phyloP scores from a whole-genome alignment of 2,113 vertebrate species.

The Actenoides hombroni region DNA sequence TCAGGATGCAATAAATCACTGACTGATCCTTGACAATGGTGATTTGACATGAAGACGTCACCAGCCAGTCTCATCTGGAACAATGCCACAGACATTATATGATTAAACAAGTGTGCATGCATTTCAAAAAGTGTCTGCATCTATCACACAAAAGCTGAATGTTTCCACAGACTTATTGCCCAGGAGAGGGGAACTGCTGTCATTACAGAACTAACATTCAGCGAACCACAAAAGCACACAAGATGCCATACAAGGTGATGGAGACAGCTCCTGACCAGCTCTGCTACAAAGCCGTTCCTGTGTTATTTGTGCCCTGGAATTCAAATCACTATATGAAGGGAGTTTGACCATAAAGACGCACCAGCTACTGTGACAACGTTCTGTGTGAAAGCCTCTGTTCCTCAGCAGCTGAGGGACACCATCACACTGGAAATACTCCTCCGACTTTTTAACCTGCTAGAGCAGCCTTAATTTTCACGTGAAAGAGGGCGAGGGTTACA shows the following conservation, averaged over 20 bases:
- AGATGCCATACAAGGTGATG: background rate
- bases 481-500: background rate
- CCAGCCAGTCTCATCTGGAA: background rate
- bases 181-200: background rate
- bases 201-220: background rate
- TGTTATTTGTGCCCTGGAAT: background rate
- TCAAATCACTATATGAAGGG: background rate
- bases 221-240: background rate
- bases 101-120: background rate
- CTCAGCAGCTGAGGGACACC: background rate
- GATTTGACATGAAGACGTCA: conserved; percentile 12
- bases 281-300: background rate
- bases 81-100: background rate
- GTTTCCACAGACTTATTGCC: background rate
- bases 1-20: background rate
- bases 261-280: background rate
- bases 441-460: background rate
- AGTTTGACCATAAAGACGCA: background rate
- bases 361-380: background rate
- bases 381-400: background rate
- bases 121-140: background rate
- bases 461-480: background rate
- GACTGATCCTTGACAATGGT: background rate
- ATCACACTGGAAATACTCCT: background rate
- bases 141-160: background rate